Evolutionary conservation across 64 coral and sea anemone species (phyloP).

Genomic region (Montipora foliosa): DNA sequence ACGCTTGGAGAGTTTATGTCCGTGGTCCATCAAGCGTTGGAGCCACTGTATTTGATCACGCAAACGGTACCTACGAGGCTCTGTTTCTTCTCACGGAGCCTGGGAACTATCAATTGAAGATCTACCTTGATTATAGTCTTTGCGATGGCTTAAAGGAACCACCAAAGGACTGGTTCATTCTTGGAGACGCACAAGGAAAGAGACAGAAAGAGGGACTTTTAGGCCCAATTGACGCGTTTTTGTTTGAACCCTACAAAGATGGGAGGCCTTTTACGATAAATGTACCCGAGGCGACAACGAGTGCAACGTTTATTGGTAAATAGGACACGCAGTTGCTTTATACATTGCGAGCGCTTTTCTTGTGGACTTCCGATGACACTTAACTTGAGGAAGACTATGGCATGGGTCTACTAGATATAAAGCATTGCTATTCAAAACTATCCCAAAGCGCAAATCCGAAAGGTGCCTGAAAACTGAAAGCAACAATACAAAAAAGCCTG

Average conservation of each 20-base stretch:
- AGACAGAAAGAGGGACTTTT: constrained; percentile 61
- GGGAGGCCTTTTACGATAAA: constrained; percentile 12
- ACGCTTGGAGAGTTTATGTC: constrained; percentile 77
- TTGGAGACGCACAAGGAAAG: constrained; percentile 75
- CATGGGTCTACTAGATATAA: no score
- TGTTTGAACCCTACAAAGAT: constrained; percentile 27
- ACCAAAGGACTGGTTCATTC: constrained; percentile 84
- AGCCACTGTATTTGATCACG: constrained; percentile 76
- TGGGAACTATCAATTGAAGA: constrained; percentile 59
- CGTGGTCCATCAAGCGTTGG: constrained; percentile 67
- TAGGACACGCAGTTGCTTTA: no score
- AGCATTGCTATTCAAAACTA: no score
- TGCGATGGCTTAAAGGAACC: constrained; percentile 91
- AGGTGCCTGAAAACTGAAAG: no score
- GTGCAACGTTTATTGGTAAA: constrained; percentile 27
- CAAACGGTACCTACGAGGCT: constrained; percentile 87
- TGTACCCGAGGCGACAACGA: constrained; percentile 28
- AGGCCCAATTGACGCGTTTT: constrained; percentile 57
- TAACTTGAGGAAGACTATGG: no score
- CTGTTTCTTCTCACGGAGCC: constrained; percentile 83
- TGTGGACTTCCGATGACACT: no score
- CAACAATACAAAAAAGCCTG: no score
- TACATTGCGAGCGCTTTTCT: background rate
- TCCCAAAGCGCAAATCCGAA: no score
- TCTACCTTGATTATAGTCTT: constrained; percentile 83